A percentile compares a stretch with the other conserved stretches of the same genome.
These are phyloP conservation scores for Lanistes nyassanus DNA, from an alignment of 1,140 invertebrate genomes.

Conservation along the genomic window DNA sequence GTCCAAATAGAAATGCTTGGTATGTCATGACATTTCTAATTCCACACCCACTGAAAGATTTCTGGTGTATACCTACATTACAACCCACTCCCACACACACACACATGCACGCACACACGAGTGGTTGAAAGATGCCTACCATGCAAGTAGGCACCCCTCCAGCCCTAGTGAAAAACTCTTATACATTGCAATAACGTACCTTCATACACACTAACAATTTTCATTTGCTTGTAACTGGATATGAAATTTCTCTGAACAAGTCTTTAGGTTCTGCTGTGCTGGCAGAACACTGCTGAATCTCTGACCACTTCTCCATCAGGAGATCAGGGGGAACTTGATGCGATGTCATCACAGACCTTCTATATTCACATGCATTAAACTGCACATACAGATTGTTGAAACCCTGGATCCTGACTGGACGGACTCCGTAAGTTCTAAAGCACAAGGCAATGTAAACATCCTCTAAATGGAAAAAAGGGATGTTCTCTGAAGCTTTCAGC, in stretches of 20 bases:
- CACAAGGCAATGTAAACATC: constrained; percentile 64
- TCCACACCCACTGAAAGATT: no score
- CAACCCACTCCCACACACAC: no score
- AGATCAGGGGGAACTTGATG: constrained; percentile 28
- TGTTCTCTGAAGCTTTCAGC: constrained; percentile 45
- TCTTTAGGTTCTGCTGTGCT: constrained; percentile 12
- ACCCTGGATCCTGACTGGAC: constrained; percentile 36
- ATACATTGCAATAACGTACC: neutral
- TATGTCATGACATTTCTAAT: no score
- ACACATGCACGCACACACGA: neutral
- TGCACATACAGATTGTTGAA: constrained; percentile 32
- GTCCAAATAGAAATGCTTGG: no score
- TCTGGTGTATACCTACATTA: no score
- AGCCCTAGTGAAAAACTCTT: neutral
- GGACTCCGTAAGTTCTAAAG: constrained; percentile 31
- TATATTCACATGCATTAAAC: constrained; percentile 36
- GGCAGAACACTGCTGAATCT: constrained; percentile 22
- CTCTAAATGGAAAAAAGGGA: constrained; percentile 62
- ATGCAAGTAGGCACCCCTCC: no score
- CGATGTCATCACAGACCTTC: constrained; percentile 40
- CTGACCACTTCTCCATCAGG: constrained; percentile 32
- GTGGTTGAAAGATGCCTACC: neutral
- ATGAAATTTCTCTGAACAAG: constrained; percentile 27
- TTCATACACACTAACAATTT: neutral
- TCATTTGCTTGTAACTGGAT: constrained; percentile 11